Conservation (phyloP, 2,113 vertebrate genomes). For the Muntiacus reevesi region DNA sequence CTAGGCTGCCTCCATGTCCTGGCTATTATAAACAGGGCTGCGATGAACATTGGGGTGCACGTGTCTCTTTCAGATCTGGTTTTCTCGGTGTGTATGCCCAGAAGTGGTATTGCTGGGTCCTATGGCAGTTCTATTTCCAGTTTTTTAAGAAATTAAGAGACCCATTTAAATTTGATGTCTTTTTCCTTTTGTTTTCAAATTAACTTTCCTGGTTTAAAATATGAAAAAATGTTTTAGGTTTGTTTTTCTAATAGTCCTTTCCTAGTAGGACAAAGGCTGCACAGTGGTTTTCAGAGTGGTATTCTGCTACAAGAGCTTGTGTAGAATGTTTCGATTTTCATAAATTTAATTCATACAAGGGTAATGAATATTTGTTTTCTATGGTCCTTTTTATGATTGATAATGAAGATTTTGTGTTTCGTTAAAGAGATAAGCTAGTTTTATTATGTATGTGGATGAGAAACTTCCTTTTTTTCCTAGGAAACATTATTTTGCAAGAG, state of each 20-base stretch:
- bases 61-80: too few relatives aligned
- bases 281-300: not conserved
- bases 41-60: too few relatives aligned
- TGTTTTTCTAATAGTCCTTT: not conserved
- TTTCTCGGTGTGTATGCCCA: too few relatives aligned
- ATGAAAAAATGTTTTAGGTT: not conserved
- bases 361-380: not conserved
- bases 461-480: conserved; percentile 9
- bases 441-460: not conserved
- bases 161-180: not conserved
- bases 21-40: too few relatives aligned
- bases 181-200: conserved; percentile 1
- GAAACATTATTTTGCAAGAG: conserved; percentile 27
- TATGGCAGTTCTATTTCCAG: too few relatives aligned
- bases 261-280: not conserved
- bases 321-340: not conserved
- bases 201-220: not conserved
- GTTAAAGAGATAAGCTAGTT: not conserved
- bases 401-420: conserved; percentile 1
- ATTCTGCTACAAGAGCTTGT: not conserved
- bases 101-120: too few relatives aligned
- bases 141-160: not conserved
- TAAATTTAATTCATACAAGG: not conserved
- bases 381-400: not conserved
- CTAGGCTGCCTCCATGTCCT: too few relatives aligned